Evolutionary conservation across 2,888 invertebrate genomes (phyloP), one percentile per base, ranked within the genome.

Genomic region (Cacoxenus indagator): DNA sequence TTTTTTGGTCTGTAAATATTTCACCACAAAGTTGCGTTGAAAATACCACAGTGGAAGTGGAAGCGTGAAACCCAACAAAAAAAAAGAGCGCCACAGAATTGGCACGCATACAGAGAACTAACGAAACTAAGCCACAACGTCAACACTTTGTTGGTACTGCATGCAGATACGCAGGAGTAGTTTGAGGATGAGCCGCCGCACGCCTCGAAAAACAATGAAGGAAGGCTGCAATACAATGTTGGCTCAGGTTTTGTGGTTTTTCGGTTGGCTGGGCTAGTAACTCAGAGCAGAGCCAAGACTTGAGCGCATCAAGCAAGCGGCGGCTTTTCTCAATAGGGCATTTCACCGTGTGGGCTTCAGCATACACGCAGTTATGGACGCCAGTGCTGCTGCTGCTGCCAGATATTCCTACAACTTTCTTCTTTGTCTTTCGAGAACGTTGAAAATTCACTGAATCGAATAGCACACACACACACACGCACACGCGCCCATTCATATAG

Each of bases 231-330:
- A 75, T 80, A 78, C 83, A 81, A 83, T 79, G 80, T 76, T 83
- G 82, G 83, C 80, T 82, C 83, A 79, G 82, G 80, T 79, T 67
- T 67, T 67, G 43, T 45, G 59, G 66, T 67, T 81, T 22, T 62
- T 45, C 31, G 14, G 57, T 57, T 57, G 57, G 19, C 5, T n/a
- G 14, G 29, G 57, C 24, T 9, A 14, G 26, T 11, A 54, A 24
- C 22, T 2, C 24, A 54, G 9, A 48, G 48, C 24, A 22, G 1
- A 22, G 51, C 51, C 22, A 29, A 29, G n/a, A 19, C 27, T 19
- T n/a, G 6, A 26, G 54, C 37, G 4, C 17, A 5, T 8, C 17
- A 54, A 22, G 4, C 37, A 19, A 19, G 37, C 22, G 57, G n/a
- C 57, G 29, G 57, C 57, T 29, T 57, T 29, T n/a, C 29, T 57